A percentile compares a stretch with the other conserved stretches of the same genome.
phyloP scores from a whole-genome alignment of 2,888 invertebrate species.

The Rhagophthalmus giganteus region DNA sequence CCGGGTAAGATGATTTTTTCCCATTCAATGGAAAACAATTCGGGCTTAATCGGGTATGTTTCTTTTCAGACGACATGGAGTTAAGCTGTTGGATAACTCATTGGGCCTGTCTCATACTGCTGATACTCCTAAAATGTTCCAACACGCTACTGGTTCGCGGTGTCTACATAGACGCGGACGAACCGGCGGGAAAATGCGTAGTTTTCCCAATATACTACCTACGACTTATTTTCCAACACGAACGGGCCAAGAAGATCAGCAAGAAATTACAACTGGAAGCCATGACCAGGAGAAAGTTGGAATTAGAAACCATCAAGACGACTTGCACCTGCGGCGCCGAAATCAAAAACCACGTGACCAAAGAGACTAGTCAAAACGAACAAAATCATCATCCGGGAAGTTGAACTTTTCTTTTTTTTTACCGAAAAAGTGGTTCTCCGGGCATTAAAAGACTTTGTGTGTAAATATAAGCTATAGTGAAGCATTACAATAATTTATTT shows the following conservation, averaged over 20 bases:
- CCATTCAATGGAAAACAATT: too few species aligned
- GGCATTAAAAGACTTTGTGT: too few species aligned
- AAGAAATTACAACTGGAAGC: slow-evolving; percentile 38
- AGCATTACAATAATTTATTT: neutral
- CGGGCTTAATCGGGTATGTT: too few species aligned
- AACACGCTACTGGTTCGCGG: slow-evolving; percentile 86
- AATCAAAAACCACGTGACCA: slow-evolving; percentile 40
- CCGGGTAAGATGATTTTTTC: slow-evolving; percentile 61
- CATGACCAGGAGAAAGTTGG: slow-evolving; percentile 34
- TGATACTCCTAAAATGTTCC: slow-evolving; percentile 81
- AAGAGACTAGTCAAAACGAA: slow-evolving; percentile 15
- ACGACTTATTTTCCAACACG: slow-evolving; percentile 73
- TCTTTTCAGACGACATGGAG: slow-evolving; percentile 66
- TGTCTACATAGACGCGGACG: slow-evolving; percentile 86
- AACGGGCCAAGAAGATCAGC: slow-evolving; percentile 62
- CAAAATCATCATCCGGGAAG: slow-evolving; percentile 23
- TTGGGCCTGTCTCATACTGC: slow-evolving; percentile 70
- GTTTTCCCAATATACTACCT: slow-evolving; percentile 84
- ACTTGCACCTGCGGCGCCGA: slow-evolving; percentile 25
- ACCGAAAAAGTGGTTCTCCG: too few species aligned
- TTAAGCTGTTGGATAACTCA: slow-evolving; percentile 83
- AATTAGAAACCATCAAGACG: slow-evolving; percentile 29
- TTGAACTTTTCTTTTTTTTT: too few species aligned
- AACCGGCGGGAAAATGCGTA: slow-evolving; percentile 79
- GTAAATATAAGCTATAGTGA: neutral